Evolutionary conservation across 1,140 invertebrate genomes (phyloP).

Genomic region (Cotesia chilonis): DNA sequence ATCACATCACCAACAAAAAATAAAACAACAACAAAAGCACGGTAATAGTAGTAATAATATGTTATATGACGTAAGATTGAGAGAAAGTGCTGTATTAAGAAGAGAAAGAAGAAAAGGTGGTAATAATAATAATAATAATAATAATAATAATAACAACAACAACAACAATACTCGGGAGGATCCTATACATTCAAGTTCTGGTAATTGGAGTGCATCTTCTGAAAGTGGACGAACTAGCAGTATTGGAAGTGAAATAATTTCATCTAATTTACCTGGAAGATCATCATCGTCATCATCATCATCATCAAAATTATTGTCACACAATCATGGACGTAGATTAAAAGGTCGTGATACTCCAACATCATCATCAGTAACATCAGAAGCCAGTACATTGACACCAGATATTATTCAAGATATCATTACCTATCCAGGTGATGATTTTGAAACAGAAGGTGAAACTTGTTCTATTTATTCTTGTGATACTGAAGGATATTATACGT

Average conservation of each 20-base stretch:
- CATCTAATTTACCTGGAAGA: slow-evolving; percentile 67
- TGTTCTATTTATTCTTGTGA: slow-evolving; percentile 95
- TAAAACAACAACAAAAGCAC: neutral
- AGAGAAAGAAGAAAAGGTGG: slow-evolving; percentile 68
- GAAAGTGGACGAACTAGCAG: slow-evolving; percentile 86
- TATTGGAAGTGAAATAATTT: slow-evolving; percentile 78
- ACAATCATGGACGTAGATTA: slow-evolving; percentile 54
- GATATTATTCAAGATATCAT: slow-evolving; percentile 76
- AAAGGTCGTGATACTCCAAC: slow-evolving; percentile 74
- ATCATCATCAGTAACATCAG: slow-evolving; percentile 83
- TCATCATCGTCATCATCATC: slow-evolving; percentile 61
- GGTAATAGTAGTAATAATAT: slow-evolving; percentile 32
- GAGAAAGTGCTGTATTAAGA: slow-evolving; percentile 74
- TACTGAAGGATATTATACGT: slow-evolving; percentile 96
- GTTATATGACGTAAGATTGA: slow-evolving; percentile 72
- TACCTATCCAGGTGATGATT: slow-evolving; percentile 78
- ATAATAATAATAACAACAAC: no score
- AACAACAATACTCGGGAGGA: slow-evolving; percentile 67
- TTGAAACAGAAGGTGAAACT: slow-evolving; percentile 90
- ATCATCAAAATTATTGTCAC: slow-evolving; percentile 53
- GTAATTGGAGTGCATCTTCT: slow-evolving; percentile 93
- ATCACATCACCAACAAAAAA: no score
- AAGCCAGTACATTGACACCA: slow-evolving; percentile 81
- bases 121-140: slow-evolving; percentile 31
- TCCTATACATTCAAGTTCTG: slow-evolving; percentile 84